Conservation (phyloP, 2,888 invertebrate species). For the Hydroisotoma schaefferi region DNA sequence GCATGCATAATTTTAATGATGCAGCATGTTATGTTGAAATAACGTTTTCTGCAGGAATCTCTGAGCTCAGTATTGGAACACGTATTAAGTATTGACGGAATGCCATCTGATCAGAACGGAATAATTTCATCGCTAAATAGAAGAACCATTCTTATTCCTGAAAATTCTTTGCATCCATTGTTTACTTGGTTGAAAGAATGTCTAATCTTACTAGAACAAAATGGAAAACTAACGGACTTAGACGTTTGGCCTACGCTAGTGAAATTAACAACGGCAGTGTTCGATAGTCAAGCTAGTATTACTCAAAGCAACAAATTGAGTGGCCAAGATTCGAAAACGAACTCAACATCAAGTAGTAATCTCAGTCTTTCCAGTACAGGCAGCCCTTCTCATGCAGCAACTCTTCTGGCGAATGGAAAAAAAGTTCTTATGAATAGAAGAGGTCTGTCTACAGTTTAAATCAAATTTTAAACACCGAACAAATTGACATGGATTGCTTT, state of each 20-base stretch:
- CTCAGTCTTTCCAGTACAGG: slow-evolving; percentile 29
- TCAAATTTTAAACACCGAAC: not conserved
- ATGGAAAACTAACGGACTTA: slow-evolving; percentile 42
- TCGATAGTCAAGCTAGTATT: slow-evolving; percentile 24
- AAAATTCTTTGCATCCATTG: slow-evolving; percentile 44
- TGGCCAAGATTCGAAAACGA: slow-evolving; percentile 6
- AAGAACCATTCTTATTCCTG: slow-evolving; percentile 45
- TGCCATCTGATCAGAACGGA: slow-evolving; percentile 41
- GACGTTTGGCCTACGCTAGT: slow-evolving; percentile 46
- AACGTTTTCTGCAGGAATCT: slow-evolving; percentile 30
- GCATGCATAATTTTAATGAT: not conserved
- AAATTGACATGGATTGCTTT: not conserved
- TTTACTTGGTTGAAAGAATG: slow-evolving; percentile 44
- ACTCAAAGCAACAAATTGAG: slow-evolving; percentile 2
- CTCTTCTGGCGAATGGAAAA: slow-evolving; percentile 41
- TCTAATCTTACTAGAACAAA: slow-evolving; percentile 44
- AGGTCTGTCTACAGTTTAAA: slow-evolving; percentile 26
- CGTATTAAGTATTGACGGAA: slow-evolving; percentile 42
- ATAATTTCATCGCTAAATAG: slow-evolving; percentile 37
- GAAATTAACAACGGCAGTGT: slow-evolving; percentile 38
- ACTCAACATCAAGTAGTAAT: slow-evolving; percentile 27
- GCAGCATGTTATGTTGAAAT: not conserved
- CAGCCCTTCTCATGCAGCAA: slow-evolving; percentile 39
- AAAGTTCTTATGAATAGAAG: slow-evolving; percentile 33
- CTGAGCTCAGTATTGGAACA: slow-evolving; percentile 43